phyloP scores from a whole-genome alignment of 2,888 invertebrate species.

The Euzophera pinguis region DNA sequence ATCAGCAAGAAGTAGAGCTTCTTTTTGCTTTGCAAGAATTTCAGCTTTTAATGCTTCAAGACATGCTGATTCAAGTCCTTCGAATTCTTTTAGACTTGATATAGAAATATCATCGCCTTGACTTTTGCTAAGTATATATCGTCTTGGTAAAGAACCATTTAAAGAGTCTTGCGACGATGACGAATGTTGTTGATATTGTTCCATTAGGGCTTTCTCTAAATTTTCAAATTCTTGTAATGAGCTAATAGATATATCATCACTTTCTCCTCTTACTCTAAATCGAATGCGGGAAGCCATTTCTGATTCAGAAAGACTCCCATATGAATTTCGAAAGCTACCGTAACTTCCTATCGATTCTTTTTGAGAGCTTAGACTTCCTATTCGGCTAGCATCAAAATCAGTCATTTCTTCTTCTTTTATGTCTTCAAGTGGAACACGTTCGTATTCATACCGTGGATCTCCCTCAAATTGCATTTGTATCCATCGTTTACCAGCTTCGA shows the following conservation, averaged over 20 bases:
- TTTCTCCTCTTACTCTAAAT: conserved; percentile 91
- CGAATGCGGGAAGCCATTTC: conserved; percentile 91
- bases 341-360: conserved; percentile 88
- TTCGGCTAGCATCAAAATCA: conserved; percentile 89
- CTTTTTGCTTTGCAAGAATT: conserved; percentile 91
- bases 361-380: conserved; percentile 88
- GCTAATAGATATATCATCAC: conserved; percentile 94
- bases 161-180: conserved; percentile 93
- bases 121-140: conserved; percentile 84
- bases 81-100: conserved; percentile 94
- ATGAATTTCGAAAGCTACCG: conserved; percentile 92
- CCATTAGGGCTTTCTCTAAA: conserved; percentile 91
- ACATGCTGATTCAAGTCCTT: conserved; percentile 93
- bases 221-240: conserved; percentile 97
- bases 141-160: conserved; percentile 88
- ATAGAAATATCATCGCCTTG: conserved; percentile 92
- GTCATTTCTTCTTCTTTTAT: conserved; percentile 95
- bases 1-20: conserved; percentile 84
- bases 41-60: conserved; percentile 91
- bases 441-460: conserved; percentile 88
- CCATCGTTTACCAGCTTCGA: conserved; percentile 91
- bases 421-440: conserved; percentile 91
- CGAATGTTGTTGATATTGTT: conserved; percentile 85
- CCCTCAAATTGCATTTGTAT: conserved; percentile 93
- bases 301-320: conserved; percentile 95